Percentiles rank a stretch among this genome's conserved stretches.
These are phyloP conservation scores for Monarcha castaneiventris DNA, from an alignment of 2,113 vertebrate species.

Conservation along the genomic window DNA sequence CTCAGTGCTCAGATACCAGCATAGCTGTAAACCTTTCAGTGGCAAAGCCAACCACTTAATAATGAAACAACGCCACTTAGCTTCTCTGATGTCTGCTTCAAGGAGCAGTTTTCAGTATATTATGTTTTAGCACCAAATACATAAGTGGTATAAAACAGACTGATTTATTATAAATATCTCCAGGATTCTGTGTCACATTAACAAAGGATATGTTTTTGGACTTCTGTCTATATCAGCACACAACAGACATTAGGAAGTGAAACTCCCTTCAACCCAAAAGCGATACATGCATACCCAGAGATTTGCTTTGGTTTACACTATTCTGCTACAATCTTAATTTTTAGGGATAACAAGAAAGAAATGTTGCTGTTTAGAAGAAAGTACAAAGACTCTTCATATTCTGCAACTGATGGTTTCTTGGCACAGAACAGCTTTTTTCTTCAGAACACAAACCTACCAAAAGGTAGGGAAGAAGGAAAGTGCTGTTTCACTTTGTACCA, in stretches of 20 bases:
- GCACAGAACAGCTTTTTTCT: neutral
- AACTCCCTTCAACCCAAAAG: neutral
- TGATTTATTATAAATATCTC: neutral
- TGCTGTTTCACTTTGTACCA: neutral
- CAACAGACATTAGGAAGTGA: neutral
- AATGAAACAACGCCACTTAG: neutral
- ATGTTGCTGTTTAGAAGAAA: neutral
- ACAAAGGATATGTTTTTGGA: neutral
- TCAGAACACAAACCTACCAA: neutral
- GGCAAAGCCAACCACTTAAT: neutral
- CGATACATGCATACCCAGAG: rapidly evolving
- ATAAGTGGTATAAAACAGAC: neutral
- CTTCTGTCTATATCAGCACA: neutral
- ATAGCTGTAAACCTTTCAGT: neutral
- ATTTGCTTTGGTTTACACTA: neutral
- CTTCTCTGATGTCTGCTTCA: neutral
- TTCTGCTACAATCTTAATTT: neutral
- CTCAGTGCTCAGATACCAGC: neutral
- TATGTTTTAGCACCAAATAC: neutral
- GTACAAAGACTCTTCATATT: neutral
- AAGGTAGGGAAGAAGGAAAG: neutral
- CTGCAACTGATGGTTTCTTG: neutral
- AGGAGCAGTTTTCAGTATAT: neutral
- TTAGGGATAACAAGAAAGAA: neutral
- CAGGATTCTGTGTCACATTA: neutral